Base-by-base conservation (phyloP, 2,797 vertebrate species). In the Bradypus variegatus region DNA sequence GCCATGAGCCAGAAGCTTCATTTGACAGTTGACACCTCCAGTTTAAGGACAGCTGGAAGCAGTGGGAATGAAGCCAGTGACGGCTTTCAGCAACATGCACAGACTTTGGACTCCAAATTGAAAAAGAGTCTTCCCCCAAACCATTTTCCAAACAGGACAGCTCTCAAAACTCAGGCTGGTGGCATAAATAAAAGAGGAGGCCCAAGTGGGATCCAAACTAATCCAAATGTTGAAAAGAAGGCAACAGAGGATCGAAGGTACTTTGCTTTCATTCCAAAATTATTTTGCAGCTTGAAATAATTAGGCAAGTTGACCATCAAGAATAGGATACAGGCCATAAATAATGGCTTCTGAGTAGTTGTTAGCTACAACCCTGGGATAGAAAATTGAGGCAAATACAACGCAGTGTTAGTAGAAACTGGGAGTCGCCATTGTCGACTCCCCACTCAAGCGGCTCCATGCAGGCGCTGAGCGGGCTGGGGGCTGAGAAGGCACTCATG, bases 201-300 rank as follows among this genome's bases (percentile, higher is more conserved):
- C 36, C 3, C 73, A 0, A 78, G 38, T 75, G 31, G n/a, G 19
- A 65, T 60, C 3, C 88, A 80, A 6, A 86, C 88, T 0, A 58
- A 92, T 41, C 27, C 83, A 0, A 5, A 92, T 36, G 82, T 88
- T 60, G 95, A 87, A 95, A 92, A 8, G 50, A 95, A 94, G 62
- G 58, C 88, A 0, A 10, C 93, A 27, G 92, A 90, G 0, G 96
- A 97, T 55, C 97, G 97, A 12, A 98, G 88, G 97, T 97, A 96
- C 94, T 93, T 95, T 65, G 48, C 86, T 87, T 81, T 87, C 81
- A 50, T 75, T 91, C 36, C 29, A 2, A 0, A 58, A 53, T 45
- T 81, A 45, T 73, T 50, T 55, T 82, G 23, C 33, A 62, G 6
- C 62, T 93, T 91, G 64, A 89, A 65, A 83, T 93, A 33, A 58